Evolutionary conservation across 2,113 vertebrate genomes (phyloP), one percentile per base, ranked within the genome.

Genomic region (Phylloscopus trochilus): DNA sequence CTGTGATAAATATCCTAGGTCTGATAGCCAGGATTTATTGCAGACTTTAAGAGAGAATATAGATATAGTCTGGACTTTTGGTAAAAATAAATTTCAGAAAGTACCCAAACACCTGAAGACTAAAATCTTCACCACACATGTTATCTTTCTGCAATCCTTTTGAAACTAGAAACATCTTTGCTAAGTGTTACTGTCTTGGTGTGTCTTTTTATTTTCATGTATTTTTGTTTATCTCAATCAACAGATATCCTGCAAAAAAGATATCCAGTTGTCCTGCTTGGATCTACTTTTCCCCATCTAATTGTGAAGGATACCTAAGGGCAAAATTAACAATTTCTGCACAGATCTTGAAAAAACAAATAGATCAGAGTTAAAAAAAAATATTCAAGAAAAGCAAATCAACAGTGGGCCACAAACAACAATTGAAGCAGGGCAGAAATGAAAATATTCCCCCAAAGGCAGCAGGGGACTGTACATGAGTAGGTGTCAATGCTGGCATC

Each of bases 401-500:
- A 79, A n/a, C 22, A n/a, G 8, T 21, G 10, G 80, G 37, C 8
- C 64, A 69, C 24, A 88, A 81, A 31, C n/a, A 83, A n/a, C 21
- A 93, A 56, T 1, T 75, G 39, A 51, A 94, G 53, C 47, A 51
- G 87, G 68, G 22, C 37, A 83, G 74, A 87, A 94, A 81, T 44
- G 41, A 66, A 69, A 93, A 26, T 49, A 73, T 15, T 59, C 13
- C 14, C 59, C 41, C 12, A 39, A 89, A 93, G 92, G n/a, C 67
- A 83, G 35, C 46, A 83, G 73, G 78, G 52, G 95, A 80, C 77
- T 83, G 44, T 69, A 62, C 44, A 28, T 53, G 74, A 93, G 72
- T 55, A 94, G 59, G 70, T 92, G 89, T 76, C 80, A 96, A 69
- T 67, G 79, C 63, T 86, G 76, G 49, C 51, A 81, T 73, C 53